Base-by-base conservation (phyloP, 2,113 vertebrate genomes). In the Poeciliopsis retropinna region DNA sequence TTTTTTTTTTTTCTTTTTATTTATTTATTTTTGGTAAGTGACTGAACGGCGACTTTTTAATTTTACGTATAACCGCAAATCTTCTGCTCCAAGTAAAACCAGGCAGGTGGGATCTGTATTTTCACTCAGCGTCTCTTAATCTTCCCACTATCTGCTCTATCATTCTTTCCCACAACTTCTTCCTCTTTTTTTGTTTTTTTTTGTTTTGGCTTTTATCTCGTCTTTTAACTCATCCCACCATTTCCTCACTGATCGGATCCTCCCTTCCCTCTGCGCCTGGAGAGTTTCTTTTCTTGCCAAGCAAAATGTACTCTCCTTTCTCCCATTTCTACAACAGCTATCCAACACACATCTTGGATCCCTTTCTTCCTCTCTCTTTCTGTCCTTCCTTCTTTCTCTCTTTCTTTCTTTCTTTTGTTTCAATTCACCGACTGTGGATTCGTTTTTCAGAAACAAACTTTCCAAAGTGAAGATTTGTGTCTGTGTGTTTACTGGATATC, bases 31-130 rank as follows among this genome's bases (percentile, higher is more conserved):
- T 31, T 32, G 15, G 3, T 1, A 22, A 17, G 17, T 31, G 5
- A 64, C 1, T 11, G 25, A 57, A 57, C 9, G 0, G 17, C 5
- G 9, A 54, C 2, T 25, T 25, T 25, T 54, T 54, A 1, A 54
- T 54, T 54, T 54, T 54, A 54, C 19, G 1, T 10, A 54, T 54
- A 10, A n/a, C 5, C 25, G 6, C 94, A 92, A 90, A 94, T 95
- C 94, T 94, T 95, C 92, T 68, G 60, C 83, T 92, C 95, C 95
- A 92, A 94, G 95, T 95, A 93, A 94, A 90, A 93, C 93, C 95
- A 95, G 94, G 95, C 96, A 96, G 95, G 94, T 91, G 94, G 93
- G 91, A 94, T 94, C 94, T 96, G 94, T 37, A 88, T 95, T 96
- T 94, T 84, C 79, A 92, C 95, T 94, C 89, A 93, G 92, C 72